phyloP scores from a whole-genome alignment of 2,113 vertebrate genomes.

The Argyrosomus japonicus region DNA sequence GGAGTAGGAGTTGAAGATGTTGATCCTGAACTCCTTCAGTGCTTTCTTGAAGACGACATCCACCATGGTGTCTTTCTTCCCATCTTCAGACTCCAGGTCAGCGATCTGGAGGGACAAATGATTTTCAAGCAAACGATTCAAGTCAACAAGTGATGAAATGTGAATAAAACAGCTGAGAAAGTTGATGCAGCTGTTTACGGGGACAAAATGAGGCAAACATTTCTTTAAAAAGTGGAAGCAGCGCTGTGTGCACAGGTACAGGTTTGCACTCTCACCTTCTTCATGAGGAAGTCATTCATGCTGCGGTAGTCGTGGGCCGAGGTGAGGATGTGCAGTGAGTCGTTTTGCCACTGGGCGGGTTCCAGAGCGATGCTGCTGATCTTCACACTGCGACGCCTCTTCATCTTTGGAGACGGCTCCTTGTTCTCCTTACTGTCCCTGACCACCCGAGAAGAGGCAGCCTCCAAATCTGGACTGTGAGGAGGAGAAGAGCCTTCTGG shows the following conservation, averaged over 20 bases:
- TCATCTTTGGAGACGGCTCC: slow-evolving; percentile 93
- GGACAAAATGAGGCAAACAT: background rate
- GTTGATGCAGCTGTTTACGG: background rate
- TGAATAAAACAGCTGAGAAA: background rate
- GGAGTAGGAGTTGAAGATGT: slow-evolving; percentile 98
- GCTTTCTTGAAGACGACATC: slow-evolving; percentile 98
- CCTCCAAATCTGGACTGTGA: slow-evolving; percentile 87
- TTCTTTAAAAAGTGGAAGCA: background rate
- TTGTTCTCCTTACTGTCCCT: slow-evolving; percentile 96
- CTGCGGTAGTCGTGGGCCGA: slow-evolving; percentile 91
- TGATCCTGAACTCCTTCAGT: slow-evolving; percentile 95
- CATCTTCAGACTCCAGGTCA: slow-evolving; percentile 93
- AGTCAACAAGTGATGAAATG: background rate
- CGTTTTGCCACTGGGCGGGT: slow-evolving; percentile 92
- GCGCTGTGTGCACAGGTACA: too few relatives aligned
- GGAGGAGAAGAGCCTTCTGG: slow-evolving; percentile 83
- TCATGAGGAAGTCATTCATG: slow-evolving; percentile 98
- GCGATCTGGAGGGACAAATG: slow-evolving; percentile 84
- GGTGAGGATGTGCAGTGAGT: slow-evolving; percentile 92
- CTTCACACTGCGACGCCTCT: slow-evolving; percentile 91
- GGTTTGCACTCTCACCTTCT: slow-evolving; percentile 86
- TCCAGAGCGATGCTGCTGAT: slow-evolving; percentile 92
- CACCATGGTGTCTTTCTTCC: slow-evolving; percentile 96
- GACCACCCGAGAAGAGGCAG: slow-evolving; percentile 54
- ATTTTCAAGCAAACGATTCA: background rate